Conservation (phyloP, 2,113 vertebrate species). For the Ceuthmochares aereus region DNA sequence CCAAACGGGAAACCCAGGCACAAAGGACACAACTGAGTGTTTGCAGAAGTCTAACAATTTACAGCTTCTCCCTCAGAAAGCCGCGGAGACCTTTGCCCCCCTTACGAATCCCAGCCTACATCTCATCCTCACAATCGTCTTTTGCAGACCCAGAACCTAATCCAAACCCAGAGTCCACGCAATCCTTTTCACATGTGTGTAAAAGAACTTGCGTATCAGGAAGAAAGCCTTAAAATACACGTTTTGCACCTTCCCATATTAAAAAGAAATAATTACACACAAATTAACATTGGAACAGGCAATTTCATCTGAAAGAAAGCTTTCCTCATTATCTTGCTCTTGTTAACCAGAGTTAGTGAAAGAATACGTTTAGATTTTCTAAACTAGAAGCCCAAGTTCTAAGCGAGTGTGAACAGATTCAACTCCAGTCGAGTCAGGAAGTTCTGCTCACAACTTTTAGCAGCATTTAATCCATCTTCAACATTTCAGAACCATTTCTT, state of each 20-base stretch:
- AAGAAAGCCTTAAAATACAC: neutral
- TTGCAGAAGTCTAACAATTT: neutral
- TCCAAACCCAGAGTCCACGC: neutral
- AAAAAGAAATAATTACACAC: neutral
- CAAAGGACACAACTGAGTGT: neutral
- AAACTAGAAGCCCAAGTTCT: neutral
- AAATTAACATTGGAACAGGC: neutral
- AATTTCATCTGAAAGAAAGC: neutral
- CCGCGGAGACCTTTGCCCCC: neutral
- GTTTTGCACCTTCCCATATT: neutral
- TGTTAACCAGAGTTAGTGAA: neutral
- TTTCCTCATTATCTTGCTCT: neutral
- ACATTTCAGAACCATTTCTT: constrained; percentile 11
- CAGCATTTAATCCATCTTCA: neutral
- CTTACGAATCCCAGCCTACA: neutral
- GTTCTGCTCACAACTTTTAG: neutral
- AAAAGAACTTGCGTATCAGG: neutral
- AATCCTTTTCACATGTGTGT: neutral
- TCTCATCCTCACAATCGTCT: neutral
- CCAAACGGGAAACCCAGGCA: neutral
- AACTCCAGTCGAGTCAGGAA: neutral
- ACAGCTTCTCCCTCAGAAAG: neutral
- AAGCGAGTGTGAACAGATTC: neutral
- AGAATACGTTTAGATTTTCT: neutral
- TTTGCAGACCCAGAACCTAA: neutral